Evolutionary conservation across 2,888 invertebrate genomes (phyloP), one percentile per base, ranked within the genome.

Genomic region (Adineta ricciae): DNA sequence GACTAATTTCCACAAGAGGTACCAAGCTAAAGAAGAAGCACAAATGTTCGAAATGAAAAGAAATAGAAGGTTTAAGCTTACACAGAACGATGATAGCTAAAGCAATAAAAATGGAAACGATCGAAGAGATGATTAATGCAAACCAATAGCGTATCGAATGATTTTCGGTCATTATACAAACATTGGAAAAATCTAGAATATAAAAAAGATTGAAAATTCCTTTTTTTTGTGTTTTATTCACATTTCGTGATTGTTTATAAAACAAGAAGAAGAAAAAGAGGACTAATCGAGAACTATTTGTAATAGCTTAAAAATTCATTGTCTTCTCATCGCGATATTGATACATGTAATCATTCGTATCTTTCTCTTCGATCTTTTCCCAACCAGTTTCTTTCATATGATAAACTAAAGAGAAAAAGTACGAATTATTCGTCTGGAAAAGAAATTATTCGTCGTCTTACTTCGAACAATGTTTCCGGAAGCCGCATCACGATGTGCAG

Each of bases 401-500:
- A 90, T 96, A 97, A 16, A 97, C 97, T 93, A 89, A 73, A 90
- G 27, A 36, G 16, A 56, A 1, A 24, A 36, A 64, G n/a, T n/a
- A n/a, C n/a, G n/a, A n/a, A 38, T 16, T 14, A 21, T 21, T 32
- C 7, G 16, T 64, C 14, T 49, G 3, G 3, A 16, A 7, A 41
- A 85, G 1, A 9, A 8, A 24, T 7, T 1, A 41, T 84, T 36
- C 27, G 11, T 8, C 0, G 27, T 83, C 87, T 85, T 90, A 93
- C 93, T 92, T 89, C 97, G 93, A 84, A 98, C 93, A 88, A 96
- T 94, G 88, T 99, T 99, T 88, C 99, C 99, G 85, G 96, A 97
- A 92, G 95, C 96, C 4, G 96, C 95, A 92, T 99, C 99, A 89
- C 99, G 93, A 91, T 94, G 95, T 0, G 99, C 98, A 84, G 99